Percentiles rank a stretch among this genome's conserved stretches.
These are phyloP conservation scores for Heliconius hermathena DNA, from an alignment of 1,140 invertebrate genomes.

Conservation along the genomic window DNA sequence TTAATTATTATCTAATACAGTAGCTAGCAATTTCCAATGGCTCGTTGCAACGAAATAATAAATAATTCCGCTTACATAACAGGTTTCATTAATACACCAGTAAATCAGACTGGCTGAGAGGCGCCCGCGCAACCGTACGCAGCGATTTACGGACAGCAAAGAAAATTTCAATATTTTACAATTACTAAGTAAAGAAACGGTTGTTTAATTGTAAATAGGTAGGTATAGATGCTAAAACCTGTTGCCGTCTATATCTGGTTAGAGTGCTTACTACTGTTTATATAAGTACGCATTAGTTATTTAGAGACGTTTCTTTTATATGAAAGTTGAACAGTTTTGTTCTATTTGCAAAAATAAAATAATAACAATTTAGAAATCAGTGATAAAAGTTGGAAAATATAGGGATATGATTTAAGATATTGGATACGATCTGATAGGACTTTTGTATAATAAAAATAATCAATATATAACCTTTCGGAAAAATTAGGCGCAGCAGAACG, in stretches of 20 bases:
- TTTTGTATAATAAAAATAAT: too few relatives aligned
- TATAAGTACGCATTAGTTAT: too few relatives aligned
- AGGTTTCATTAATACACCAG: conserved; percentile 76
- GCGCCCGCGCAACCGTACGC: conserved; percentile 46
- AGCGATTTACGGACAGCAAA: conserved; percentile 21
- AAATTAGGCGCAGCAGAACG: too few relatives aligned
- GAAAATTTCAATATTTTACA: conserved; percentile 18
- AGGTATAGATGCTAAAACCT: background rate
- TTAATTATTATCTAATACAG: conserved; percentile 75
- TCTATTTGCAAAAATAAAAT: too few relatives aligned
- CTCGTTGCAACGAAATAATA: conserved; percentile 70
- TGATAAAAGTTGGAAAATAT: too few relatives aligned
- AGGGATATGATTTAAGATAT: too few relatives aligned
- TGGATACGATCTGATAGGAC: too few relatives aligned
- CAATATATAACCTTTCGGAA: too few relatives aligned
- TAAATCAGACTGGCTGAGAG: conserved; percentile 71
- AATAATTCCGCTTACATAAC: conserved; percentile 77
- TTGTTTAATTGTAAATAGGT: background rate
- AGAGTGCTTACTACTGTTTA: background rate
- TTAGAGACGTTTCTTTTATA: too few relatives aligned
- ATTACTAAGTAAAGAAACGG: conserved; percentile 12
- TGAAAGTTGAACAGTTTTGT: too few relatives aligned
- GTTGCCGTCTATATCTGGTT: background rate
- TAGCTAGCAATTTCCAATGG: conserved; percentile 63
- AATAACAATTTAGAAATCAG: too few relatives aligned